phyloP scores from a whole-genome alignment of 2,888 invertebrate species.

The Volucella zonaria region DNA sequence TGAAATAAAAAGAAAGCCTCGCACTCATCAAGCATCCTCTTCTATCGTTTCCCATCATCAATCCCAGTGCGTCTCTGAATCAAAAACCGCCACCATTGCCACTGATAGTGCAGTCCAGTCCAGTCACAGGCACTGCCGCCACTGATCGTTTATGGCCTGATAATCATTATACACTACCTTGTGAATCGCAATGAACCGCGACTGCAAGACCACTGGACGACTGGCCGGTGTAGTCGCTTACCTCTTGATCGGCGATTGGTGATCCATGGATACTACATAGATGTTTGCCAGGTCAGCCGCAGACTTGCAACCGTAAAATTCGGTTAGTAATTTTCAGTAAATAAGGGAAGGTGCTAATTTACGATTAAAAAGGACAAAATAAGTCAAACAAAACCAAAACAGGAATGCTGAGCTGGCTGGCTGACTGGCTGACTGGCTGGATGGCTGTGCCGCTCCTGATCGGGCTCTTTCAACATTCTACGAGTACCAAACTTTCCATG shows the following conservation, averaged over 20 bases:
- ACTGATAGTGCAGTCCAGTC: conserved; percentile 1
- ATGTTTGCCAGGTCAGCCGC: conserved; percentile 70
- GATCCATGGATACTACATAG: conserved; percentile 6
- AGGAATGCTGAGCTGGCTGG: conserved; percentile 23
- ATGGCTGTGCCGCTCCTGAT: not conserved
- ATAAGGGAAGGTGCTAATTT: conserved; percentile 72
- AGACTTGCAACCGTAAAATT: conserved; percentile 72
- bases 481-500: conserved; percentile 35
- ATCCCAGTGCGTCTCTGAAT: conserved; percentile 8
- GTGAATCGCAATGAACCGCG: conserved; percentile 68
- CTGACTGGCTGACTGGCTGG: too few species aligned
- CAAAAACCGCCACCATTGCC: conserved; percentile 21
- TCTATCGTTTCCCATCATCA: conserved; percentile 15
- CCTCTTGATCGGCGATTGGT: not conserved
- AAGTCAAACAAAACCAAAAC: conserved; percentile 70
- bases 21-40: conserved; percentile 22
- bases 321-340: conserved; percentile 73
- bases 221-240: not conserved
- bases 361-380: conserved; percentile 74
- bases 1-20: conserved; percentile 43
- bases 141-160: conserved; percentile 66
- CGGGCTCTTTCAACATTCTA: conserved; percentile 28
- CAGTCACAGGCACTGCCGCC: conserved; percentile 24
- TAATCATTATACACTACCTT: conserved; percentile 73
- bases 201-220: conserved; percentile 38